A percentile compares a stretch with the other conserved stretches of the same genome.
phyloP scores from a whole-genome alignment of 2,113 vertebrate genomes.

The Lampris megalopsis region DNA sequence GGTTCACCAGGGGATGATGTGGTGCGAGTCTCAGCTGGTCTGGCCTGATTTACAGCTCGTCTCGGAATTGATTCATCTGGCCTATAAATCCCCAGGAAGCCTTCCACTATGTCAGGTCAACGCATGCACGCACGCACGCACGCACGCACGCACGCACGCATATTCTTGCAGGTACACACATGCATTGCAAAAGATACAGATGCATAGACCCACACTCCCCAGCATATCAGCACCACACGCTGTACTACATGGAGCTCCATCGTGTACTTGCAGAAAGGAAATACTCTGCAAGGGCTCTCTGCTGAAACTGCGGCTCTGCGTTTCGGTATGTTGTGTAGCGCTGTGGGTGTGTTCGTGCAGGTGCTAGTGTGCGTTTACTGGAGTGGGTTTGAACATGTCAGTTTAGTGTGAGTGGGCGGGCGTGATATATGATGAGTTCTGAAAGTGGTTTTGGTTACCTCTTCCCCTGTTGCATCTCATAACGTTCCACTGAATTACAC shows the following conservation, averaged over 20 bases:
- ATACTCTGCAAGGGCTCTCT: too few species aligned
- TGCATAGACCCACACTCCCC: too few species aligned
- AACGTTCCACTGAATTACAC: too few species aligned
- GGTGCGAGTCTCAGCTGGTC: conserved; percentile 57
- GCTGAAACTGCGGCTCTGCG: too few species aligned
- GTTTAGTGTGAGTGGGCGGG: neutral
- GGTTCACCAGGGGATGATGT: conserved; percentile 30
- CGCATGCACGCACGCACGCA: conserved; percentile 6
- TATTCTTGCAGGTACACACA: conserved; percentile 17
- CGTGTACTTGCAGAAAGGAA: too few species aligned
- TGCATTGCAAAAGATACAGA: neutral
- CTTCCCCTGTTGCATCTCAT: too few species aligned
- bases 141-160: neutral
- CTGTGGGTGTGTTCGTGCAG: neutral
- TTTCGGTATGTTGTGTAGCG: too few species aligned
- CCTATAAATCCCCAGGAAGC: conserved; percentile 49
- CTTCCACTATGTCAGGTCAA: conserved; percentile 35
- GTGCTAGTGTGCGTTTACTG: neutral
- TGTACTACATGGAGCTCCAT: too few species aligned
- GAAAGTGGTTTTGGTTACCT: too few species aligned
- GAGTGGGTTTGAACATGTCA: too few species aligned
- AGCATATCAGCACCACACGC: too few species aligned
- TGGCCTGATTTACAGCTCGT: conserved; percentile 71
- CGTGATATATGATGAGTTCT: too few species aligned
- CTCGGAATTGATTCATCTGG: conserved; percentile 66